These are phyloP conservation scores for Ciconia stormi DNA, from an alignment of 2,113 vertebrate genomes.

Conservation along the genomic window DNA sequence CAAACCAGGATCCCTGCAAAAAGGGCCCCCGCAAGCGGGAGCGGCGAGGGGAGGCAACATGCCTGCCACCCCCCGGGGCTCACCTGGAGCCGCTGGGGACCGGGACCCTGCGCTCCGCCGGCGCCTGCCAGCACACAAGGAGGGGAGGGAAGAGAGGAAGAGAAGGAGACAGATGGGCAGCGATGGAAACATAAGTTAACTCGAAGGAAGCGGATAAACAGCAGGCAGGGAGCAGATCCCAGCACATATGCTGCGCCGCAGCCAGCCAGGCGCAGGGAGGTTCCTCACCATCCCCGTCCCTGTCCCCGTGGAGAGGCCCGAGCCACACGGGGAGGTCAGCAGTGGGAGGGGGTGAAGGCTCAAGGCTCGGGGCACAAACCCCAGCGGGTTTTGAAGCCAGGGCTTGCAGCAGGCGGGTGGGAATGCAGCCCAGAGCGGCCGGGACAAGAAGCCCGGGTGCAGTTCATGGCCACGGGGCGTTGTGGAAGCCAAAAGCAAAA, in stretches of 20 bases:
- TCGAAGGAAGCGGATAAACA: conserved; percentile 81
- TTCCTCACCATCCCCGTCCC: not conserved
- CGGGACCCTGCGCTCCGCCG: rapidly evolving
- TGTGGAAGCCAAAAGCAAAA: not conserved
- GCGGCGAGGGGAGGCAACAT: rapidly evolving
- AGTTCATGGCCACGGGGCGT: rapidly evolving
- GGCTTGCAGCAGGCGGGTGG: not conserved
- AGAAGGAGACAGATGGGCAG: conserved; percentile 75
- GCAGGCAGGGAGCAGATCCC: conserved; percentile 77
- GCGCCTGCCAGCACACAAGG: not conserved
- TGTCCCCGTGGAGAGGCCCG: rapidly evolving
- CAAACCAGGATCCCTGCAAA: not conserved
- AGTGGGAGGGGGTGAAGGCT: not conserved
- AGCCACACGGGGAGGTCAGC: rapidly evolving
- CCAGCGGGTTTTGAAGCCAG: rapidly evolving
- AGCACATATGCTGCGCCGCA: conserved; percentile 73
- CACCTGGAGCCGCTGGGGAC: not conserved
- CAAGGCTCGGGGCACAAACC: not conserved
- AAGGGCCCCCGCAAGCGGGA: rapidly evolving
- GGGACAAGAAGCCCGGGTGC: not conserved
- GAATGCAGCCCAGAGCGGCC: rapidly evolving
- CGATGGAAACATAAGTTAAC: conserved; percentile 79
- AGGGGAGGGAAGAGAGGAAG: not conserved
- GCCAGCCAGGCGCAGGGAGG: conserved; percentile 40
- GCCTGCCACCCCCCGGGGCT: not conserved